Evolutionary conservation across 2,113 vertebrate species (phyloP).

Genomic region (Trogon melanurus): DNA sequence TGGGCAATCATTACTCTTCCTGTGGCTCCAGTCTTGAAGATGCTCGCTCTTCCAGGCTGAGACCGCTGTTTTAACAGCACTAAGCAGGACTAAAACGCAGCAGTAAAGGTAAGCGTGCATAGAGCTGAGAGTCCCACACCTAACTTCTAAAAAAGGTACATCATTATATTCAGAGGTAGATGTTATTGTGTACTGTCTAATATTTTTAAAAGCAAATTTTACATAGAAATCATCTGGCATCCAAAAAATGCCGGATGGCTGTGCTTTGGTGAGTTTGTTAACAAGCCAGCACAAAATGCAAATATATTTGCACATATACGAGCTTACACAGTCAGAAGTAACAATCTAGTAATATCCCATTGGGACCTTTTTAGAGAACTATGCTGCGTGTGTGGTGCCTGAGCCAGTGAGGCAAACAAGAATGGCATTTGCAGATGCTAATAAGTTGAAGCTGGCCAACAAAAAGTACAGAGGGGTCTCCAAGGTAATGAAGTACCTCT

Average conservation of each 20-base stretch:
- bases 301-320: background rate
- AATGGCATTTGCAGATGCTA: background rate
- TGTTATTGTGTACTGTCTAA: background rate
- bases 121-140: background rate
- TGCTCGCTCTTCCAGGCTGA: background rate
- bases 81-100: background rate
- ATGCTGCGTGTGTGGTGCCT: background rate
- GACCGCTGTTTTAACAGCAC: background rate
- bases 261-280: background rate
- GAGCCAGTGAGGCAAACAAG: background rate
- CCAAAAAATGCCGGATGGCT: background rate
- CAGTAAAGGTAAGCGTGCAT: background rate
- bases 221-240: background rate
- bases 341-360: background rate
- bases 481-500: background rate
- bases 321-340: background rate
- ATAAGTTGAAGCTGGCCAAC: background rate
- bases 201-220: background rate
- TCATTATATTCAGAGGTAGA: background rate
- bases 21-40: background rate
- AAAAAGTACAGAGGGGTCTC: background rate
- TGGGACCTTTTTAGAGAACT: background rate
- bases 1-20: background rate
- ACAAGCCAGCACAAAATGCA: background rate
- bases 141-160: background rate